Conservation (phyloP, 2,113 vertebrate genomes). For the Dipodomys spectabilis region DNA sequence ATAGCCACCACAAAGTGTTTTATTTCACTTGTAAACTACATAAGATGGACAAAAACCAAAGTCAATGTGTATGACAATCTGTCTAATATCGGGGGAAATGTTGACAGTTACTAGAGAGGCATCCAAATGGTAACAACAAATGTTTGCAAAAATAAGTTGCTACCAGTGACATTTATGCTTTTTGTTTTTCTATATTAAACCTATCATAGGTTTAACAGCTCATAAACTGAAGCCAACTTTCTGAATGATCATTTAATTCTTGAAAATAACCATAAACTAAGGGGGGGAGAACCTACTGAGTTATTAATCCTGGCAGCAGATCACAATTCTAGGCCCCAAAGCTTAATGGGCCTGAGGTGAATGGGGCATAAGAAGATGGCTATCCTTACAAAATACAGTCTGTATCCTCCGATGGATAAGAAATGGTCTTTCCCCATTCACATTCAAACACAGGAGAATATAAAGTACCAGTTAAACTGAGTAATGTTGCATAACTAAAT, state of each 20-base stretch:
- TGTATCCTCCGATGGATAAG: conserved; percentile 46
- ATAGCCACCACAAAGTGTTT: neutral
- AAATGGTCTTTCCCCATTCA: conserved; percentile 60
- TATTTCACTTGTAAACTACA: conserved; percentile 15
- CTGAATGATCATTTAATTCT: conserved; percentile 86
- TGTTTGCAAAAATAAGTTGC: conserved; percentile 69
- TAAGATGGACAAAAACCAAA: neutral
- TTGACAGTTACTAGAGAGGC: neutral
- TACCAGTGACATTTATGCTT: conserved; percentile 69
- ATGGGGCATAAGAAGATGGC: conserved; percentile 76
- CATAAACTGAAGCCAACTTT: conserved; percentile 86
- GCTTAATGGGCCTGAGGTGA: conserved; percentile 85
- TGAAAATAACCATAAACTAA: conserved; percentile 82
- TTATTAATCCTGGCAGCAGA: conserved; percentile 82
- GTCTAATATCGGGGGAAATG: neutral
- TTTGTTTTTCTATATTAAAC: conserved; percentile 68
- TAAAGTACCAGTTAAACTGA: conserved; percentile 80
- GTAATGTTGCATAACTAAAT: conserved; percentile 80
- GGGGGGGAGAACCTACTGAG: conserved; percentile 74
- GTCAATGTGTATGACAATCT: neutral
- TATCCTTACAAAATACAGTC: conserved; percentile 80
- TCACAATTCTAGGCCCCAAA: conserved; percentile 76
- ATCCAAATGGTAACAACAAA: neutral
- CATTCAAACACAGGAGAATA: conserved; percentile 64
- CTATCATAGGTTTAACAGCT: conserved; percentile 82